Evolutionary conservation across 1,140 invertebrate genomes (phyloP), one percentile per base, ranked within the genome.

Genomic region (Telenomus remus): DNA sequence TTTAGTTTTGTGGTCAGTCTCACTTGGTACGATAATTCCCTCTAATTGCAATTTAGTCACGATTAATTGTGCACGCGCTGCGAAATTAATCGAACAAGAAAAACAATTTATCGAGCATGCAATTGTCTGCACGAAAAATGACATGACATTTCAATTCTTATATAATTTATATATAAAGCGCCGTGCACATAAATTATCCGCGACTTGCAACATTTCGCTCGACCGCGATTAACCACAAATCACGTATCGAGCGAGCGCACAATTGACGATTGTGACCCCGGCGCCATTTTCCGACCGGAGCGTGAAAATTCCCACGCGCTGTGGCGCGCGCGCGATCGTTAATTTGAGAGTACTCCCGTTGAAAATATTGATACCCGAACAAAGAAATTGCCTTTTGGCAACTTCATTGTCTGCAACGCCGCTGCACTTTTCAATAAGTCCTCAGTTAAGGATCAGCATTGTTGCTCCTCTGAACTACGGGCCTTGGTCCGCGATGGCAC

Each of bases 311-410:
- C 72, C 72, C 64, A 75, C 72, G 64, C 64, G 59, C 64, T n/a
- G n/a, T n/a, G n/a, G 2, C 12, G 50, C 19, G 19, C 19, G 37
- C 39, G 48, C 42, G 57, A 13, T 15, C 65, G 70, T 61, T 78
- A 69, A 78, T 78, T 78, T 59, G 69, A 54, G 19, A 27, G 60
- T 50, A 61, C 76, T 65, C 49, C 59, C 13, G 69, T 59, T 48
- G 70, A 70, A 61, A 70, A 74, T 66, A 70, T 66, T 37, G 65
- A 70, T 76, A 70, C 60, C 49, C 63, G 61, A 66, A 76, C 75
- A 77, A 77, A 73, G 75, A 73, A 78, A 72, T 65, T 70, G 69
- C 69, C 75, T 68, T 68, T 68, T 68, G 69, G 75, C 75, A 73
- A 73, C 75, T 78, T 69, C 65, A 73, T 78, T 78, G 69, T 73